phyloP scores from a whole-genome alignment of 2,113 vertebrate species.

The Tringa solitaria region DNA sequence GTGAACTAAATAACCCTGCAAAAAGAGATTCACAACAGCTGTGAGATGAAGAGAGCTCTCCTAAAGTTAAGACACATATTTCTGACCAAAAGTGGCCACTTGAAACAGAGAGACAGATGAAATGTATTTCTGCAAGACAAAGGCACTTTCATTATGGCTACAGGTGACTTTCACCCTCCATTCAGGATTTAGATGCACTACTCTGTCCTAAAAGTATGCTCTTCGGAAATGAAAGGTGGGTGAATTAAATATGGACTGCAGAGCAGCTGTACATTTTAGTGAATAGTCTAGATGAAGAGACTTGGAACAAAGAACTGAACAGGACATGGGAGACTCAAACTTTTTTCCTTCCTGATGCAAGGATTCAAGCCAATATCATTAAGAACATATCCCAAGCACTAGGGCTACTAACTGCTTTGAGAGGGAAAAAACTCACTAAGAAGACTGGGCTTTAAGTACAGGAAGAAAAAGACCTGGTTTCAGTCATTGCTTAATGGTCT shows the following conservation, averaged over 20 bases:
- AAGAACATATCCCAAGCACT: background rate
- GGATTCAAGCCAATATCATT: background rate
- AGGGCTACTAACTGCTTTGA: background rate
- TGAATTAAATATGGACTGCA: background rate
- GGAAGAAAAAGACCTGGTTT: background rate
- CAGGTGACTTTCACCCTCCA: background rate
- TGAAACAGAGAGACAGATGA: background rate
- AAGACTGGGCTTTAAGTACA: background rate
- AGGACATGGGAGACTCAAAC: rapidly evolving
- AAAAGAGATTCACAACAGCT: background rate
- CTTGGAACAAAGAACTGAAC: background rate
- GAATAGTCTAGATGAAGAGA: background rate
- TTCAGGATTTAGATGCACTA: background rate
- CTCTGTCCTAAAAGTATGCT: background rate
- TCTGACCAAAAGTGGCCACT: background rate
- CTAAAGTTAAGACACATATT: background rate
- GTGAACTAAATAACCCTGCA: background rate
- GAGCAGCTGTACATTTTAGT: background rate
- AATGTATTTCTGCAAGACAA: background rate
- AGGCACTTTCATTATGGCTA: background rate
- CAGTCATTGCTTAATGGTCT: background rate
- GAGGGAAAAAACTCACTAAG: background rate
- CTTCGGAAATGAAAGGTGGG: background rate
- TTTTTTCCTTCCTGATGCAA: background rate
- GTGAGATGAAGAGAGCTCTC: background rate